A percentile compares a stretch with the other conserved stretches of the same genome.
phyloP scores from a whole-genome alignment of 2,888 invertebrate genomes.

The Spicauda simplicius region DNA sequence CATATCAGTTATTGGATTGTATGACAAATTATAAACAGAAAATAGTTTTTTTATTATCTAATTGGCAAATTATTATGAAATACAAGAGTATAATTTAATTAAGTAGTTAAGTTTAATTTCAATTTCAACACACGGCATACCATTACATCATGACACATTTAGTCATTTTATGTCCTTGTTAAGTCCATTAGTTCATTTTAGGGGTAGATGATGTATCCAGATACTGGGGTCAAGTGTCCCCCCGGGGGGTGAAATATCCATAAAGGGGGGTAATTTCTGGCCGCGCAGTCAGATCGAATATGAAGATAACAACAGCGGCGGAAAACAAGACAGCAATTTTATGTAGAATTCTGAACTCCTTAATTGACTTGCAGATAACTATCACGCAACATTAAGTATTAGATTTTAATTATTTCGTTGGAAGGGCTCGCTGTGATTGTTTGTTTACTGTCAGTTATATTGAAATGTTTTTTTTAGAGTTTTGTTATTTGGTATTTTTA shows the following conservation, averaged over 20 bases:
- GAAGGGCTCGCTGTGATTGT: conserved; percentile 53
- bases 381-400: conserved; percentile 73
- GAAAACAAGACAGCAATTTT: conserved; percentile 82
- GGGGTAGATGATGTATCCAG: conserved; percentile 83
- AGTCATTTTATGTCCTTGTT: conserved; percentile 54
- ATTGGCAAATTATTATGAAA: too few relatives aligned
- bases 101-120: too few relatives aligned
- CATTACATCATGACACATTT: conserved; percentile 50
- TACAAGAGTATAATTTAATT: too few relatives aligned
- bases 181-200: conserved; percentile 76
- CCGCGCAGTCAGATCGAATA: conserved; percentile 80
- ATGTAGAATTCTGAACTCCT: conserved; percentile 75
- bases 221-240: conserved; percentile 83
- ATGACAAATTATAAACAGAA: too few relatives aligned
- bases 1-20: too few relatives aligned
- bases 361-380: conserved; percentile 78
- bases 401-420: conserved; percentile 71
- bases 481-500: neutral
- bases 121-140: too few relatives aligned
- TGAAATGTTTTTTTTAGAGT: neutral
- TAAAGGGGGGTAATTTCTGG: conserved; percentile 81
- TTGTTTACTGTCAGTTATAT: conserved; percentile 39
- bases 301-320: conserved; percentile 66
- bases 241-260: conserved; percentile 80
- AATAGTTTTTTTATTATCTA: too few relatives aligned